Conservation (phyloP, 2,797 vertebrate species). For the Diglossa cyanea region DNA sequence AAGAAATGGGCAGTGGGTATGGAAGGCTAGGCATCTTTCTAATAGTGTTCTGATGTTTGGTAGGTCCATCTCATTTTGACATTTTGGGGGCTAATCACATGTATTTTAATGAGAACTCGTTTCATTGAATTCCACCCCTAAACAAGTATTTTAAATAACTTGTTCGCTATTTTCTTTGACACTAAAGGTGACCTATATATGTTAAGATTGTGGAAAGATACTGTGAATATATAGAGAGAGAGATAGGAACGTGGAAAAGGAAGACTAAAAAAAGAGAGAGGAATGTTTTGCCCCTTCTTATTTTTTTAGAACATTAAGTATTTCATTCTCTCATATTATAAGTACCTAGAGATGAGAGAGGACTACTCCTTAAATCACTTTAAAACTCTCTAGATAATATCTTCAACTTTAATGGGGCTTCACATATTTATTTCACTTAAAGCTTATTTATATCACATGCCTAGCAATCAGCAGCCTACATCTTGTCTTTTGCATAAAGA, state of each 20-base stretch:
- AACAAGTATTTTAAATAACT: not conserved
- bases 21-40: not conserved
- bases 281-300: not conserved
- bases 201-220: not conserved
- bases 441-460: constrained; percentile 22
- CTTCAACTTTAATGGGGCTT: constrained; percentile 27
- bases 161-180: not conserved
- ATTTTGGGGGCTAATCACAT: not conserved
- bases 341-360: not conserved
- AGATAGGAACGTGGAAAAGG: not conserved
- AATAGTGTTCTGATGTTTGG: not conserved
- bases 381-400: constrained; percentile 14
- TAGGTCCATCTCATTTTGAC: not conserved
- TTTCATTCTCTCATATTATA: not conserved
- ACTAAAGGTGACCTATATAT: not conserved
- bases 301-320: not conserved
- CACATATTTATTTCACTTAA: constrained; percentile 31
- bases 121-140: not conserved
- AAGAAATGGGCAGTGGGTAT: not conserved
- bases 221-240: not conserved
- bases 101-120: not conserved
- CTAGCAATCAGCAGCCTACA: constrained; percentile 30
- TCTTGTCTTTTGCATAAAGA: constrained; percentile 16
- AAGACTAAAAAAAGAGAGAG: not conserved
- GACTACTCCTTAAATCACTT: constrained; percentile 35